Evolutionary conservation across 2,113 vertebrate genomes (phyloP).

Genomic region (Ciconia stormi): DNA sequence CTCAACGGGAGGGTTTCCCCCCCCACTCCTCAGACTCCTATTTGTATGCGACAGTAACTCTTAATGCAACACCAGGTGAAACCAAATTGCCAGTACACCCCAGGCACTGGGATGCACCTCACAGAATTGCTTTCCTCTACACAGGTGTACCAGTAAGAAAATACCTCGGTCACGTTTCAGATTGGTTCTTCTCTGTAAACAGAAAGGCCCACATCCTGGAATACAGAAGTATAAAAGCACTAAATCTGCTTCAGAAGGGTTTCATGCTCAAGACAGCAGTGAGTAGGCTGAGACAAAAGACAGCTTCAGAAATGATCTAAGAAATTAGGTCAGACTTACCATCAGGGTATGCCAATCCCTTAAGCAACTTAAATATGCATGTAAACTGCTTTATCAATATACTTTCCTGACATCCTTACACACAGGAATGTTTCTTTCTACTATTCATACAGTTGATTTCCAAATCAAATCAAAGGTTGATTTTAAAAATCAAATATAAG

Average conservation of each 20-base stretch:
- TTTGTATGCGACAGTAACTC: too few relatives aligned
- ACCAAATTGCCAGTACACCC: too few relatives aligned
- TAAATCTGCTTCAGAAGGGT: background rate
- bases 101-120: background rate
- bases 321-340: background rate
- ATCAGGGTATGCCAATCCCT: background rate
- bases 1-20: too few relatives aligned
- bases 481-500: background rate
- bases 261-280: background rate
- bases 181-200: accelerated
- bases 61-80: background rate
- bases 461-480: background rate
- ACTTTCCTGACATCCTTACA: background rate
- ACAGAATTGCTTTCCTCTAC: background rate
- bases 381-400: background rate
- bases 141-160: background rate
- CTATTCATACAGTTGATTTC: background rate
- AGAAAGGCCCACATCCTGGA: background rate
- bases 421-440: background rate
- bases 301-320: background rate
- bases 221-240: background rate
- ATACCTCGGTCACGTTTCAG: background rate
- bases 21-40: too few relatives aligned
- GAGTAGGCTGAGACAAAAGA: background rate
- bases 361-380: background rate